Conservation (phyloP, 2,113 vertebrate genomes). For the Mastomys natalensis region DNA sequence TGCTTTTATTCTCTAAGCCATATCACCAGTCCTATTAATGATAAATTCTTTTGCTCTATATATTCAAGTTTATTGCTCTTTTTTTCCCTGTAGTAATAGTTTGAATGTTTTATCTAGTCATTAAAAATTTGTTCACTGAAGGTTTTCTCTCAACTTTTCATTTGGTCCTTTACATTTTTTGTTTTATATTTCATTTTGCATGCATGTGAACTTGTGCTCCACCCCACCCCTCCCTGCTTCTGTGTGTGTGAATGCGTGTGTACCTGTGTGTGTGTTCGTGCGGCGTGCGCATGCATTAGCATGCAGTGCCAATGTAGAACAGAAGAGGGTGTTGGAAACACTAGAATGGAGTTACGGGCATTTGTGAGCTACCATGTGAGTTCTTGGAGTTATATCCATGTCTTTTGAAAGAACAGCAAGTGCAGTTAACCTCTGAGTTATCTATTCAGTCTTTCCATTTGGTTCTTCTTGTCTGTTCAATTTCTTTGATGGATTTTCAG, state of each 20-base stretch:
- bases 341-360: background rate
- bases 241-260: background rate
- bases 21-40: background rate
- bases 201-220: too few species aligned
- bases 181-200: background rate
- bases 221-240: background rate
- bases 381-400: background rate
- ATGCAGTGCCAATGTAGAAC: background rate
- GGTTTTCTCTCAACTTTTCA: background rate
- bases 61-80: background rate
- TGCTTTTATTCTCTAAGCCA: background rate
- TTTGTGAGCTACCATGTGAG: background rate
- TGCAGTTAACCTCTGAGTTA: background rate
- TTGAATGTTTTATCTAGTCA: background rate
- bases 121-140: background rate
- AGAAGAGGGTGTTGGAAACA: background rate
- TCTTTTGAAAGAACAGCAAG: background rate
- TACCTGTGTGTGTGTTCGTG: background rate
- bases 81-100: background rate
- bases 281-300: background rate
- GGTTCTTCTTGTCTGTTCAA: background rate
- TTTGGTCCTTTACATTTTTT: background rate
- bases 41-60: background rate
- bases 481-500: background rate
- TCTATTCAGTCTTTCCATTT: background rate